phyloP scores from a whole-genome alignment of 2,113 vertebrate species.

The Caretta caretta region DNA sequence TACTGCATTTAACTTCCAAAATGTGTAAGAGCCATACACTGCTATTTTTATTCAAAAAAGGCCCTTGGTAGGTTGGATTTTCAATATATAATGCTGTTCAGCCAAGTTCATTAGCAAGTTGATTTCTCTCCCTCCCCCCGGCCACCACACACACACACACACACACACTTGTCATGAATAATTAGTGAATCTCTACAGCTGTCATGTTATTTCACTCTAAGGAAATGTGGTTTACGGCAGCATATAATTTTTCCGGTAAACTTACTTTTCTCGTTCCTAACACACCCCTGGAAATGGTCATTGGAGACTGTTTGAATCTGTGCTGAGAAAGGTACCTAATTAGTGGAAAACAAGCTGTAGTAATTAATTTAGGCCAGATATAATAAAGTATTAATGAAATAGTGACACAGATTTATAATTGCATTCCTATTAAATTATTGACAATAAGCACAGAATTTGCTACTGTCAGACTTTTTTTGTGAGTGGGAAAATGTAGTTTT shows the following conservation, averaged over 20 bases:
- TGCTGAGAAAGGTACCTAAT: background rate
- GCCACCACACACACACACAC: too few species aligned
- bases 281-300: background rate
- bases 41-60: background rate
- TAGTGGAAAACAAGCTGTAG: background rate
- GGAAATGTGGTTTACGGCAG: background rate
- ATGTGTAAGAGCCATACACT: background rate
- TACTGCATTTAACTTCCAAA: accelerated
- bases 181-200: background rate
- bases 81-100: background rate
- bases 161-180: background rate
- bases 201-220: background rate
- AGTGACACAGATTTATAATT: background rate
- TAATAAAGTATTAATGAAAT: background rate
- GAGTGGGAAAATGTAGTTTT: background rate
- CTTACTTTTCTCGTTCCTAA: background rate
- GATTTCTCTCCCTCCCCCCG: background rate
- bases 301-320: background rate
- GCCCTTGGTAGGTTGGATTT: background rate
- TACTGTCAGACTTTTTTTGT: background rate
- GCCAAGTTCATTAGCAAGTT: background rate
- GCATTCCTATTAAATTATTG: background rate
- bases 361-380: background rate
- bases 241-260: background rate
- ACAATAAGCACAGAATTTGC: background rate